phyloP scores from a whole-genome alignment of 53 echinoderm and acorn worm species.

The Echinarachnius parma region DNA sequence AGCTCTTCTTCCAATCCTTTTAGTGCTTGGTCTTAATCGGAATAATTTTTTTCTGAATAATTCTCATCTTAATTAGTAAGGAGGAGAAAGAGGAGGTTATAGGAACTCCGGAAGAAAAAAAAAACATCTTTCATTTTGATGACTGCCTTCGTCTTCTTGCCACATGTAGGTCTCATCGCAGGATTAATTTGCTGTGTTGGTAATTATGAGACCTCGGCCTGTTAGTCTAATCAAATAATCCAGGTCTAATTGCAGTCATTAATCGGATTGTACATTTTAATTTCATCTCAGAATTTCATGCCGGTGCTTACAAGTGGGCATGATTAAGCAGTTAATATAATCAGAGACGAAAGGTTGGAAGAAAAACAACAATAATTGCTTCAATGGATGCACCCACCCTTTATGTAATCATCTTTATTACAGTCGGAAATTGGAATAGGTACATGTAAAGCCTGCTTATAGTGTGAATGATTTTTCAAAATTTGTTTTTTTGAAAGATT shows the following conservation, averaged over 20 bases:
- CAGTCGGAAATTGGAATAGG: no score
- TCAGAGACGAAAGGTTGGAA: neutral
- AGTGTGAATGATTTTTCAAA: no score
- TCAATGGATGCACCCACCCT: conserved; percentile 26
- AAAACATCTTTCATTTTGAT: conserved; percentile 3
- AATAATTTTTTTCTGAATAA: conserved; percentile 45
- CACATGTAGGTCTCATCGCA: no score
- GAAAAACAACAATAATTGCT: no score
- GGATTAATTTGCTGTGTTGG: conserved; percentile 29
- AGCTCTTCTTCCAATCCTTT: conserved; percentile 19
- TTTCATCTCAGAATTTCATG: conserved; percentile 41
- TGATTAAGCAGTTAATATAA: no score
- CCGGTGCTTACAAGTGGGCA: no score
- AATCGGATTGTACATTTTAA: conserved; percentile 49
- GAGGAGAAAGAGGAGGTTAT: neutral
- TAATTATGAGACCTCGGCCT: conserved; percentile 36
- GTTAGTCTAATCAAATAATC: conserved; percentile 38
- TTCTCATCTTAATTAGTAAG: conserved; percentile 20
- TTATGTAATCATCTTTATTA: no score
- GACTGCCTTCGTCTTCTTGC: no score
- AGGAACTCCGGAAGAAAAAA: no score
- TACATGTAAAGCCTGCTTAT: no score
- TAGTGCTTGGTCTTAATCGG: conserved; percentile 3
- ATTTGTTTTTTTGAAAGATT: no score
- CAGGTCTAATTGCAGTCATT: conserved; percentile 34